Evolutionary conservation across 1,140 invertebrate genomes (phyloP).

Genomic region (Drosophila suzukii): DNA sequence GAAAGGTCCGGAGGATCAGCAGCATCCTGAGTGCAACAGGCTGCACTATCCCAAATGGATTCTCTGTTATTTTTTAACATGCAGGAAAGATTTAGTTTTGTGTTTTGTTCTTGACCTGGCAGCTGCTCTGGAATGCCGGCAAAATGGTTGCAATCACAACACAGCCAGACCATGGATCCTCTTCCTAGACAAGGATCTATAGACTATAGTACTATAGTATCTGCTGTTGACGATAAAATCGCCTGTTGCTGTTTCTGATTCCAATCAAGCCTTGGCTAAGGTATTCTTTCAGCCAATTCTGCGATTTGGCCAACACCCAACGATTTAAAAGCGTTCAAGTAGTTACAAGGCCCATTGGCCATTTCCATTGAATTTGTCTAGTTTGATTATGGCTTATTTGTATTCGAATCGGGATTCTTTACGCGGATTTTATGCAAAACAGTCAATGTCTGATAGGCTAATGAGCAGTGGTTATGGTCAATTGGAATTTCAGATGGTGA

Average conservation of each 20-base stretch:
- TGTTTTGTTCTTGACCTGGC: constrained; percentile 45
- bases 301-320: constrained; percentile 25
- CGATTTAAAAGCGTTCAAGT: constrained; percentile 70
- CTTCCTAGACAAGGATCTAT: constrained; percentile 20
- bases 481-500: constrained; percentile 16
- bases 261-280: constrained; percentile 7
- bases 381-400: constrained; percentile 13
- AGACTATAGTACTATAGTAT: neutral
- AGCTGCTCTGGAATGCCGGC: constrained; percentile 39
- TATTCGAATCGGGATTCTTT: constrained; percentile 34
- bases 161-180: constrained; percentile 16
- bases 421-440: constrained; percentile 42
- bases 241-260: constrained; percentile 15
- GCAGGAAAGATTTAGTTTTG: constrained; percentile 75
- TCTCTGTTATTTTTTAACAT: constrained; percentile 61
- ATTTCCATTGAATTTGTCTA: constrained; percentile 57
- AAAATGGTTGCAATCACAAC: constrained; percentile 77
- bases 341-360: constrained; percentile 26
- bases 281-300: constrained; percentile 4
- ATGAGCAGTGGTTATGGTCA: constrained; percentile 17
- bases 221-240: constrained; percentile 12
- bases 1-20: constrained; percentile 53
- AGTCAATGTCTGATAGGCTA: constrained; percentile 19
- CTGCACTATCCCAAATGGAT: constrained; percentile 62
- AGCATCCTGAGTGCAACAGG: constrained; percentile 64